These are phyloP conservation scores for Copsychus sechellarum DNA, from an alignment of 2,113 vertebrate species.

Conservation along the genomic window DNA sequence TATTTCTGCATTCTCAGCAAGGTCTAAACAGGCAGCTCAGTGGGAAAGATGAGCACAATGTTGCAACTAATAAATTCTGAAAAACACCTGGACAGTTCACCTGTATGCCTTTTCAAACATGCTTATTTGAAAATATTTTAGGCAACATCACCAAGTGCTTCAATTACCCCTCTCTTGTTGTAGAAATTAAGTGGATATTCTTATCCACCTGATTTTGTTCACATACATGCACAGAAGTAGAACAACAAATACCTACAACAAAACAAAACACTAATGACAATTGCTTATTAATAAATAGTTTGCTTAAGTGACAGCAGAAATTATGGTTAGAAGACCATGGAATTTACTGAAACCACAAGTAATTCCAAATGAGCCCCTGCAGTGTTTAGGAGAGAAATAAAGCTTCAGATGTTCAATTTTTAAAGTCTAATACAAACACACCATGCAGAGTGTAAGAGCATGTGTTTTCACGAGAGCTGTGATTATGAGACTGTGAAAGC, in stretches of 20 bases:
- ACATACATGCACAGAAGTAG: not conserved
- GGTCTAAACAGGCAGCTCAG: not conserved
- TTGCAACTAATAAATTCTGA: not conserved
- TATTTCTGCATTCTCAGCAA: not conserved
- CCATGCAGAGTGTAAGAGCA: not conserved
- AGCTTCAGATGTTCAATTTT: not conserved
- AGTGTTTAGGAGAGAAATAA: not conserved
- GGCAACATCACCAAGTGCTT: not conserved
- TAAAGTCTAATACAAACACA: not conserved
- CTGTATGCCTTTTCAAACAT: not conserved
- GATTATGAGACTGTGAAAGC: not conserved
- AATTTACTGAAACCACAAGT: not conserved
- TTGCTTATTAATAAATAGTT: not conserved
- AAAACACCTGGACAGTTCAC: not conserved
- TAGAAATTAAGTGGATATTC: not conserved
- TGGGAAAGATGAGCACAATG: rapidly evolving
- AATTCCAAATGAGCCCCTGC: not conserved
- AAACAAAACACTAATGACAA: not conserved
- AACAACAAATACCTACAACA: not conserved
- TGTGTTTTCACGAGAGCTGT: not conserved
- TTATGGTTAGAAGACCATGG: not conserved
- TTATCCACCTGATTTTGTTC: not conserved
- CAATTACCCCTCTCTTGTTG: not conserved
- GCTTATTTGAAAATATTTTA: not conserved
- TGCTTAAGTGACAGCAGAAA: not conserved